Conservation (phyloP, 2,113 vertebrate species). For the Aegithalos caudatus region DNA sequence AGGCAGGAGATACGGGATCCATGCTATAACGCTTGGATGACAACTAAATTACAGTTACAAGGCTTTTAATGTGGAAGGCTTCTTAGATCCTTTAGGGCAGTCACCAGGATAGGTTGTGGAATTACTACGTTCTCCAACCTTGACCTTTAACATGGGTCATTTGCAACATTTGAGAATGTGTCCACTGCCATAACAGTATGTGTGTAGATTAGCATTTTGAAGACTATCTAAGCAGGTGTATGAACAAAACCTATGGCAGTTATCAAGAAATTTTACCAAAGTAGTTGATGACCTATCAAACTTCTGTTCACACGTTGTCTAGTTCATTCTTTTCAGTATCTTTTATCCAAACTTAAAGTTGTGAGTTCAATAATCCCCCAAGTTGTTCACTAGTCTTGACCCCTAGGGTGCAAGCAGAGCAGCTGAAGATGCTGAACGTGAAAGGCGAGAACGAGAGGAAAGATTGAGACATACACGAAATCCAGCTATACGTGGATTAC, state of each 20-base stretch:
- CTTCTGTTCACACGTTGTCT: not conserved
- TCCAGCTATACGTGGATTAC: slow-evolving; percentile 83
- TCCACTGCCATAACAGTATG: not conserved
- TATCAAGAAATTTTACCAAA: not conserved
- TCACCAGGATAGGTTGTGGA: not conserved
- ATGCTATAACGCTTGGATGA: not conserved
- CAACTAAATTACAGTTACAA: not conserved
- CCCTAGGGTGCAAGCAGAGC: slow-evolving; percentile 88
- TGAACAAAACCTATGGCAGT: not conserved
- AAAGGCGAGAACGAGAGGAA: slow-evolving; percentile 91
- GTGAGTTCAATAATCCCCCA: not conserved
- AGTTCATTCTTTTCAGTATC: not conserved
- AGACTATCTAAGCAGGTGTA: not conserved
- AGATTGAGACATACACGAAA: slow-evolving; percentile 88
- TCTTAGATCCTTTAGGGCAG: not conserved
- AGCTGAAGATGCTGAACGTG: slow-evolving; percentile 87
- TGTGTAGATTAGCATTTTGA: not conserved
- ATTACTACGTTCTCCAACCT: not conserved
- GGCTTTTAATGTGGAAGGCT: not conserved
- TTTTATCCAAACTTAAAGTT: not conserved
- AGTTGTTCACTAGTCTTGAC: not conserved
- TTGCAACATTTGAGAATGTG: not conserved
- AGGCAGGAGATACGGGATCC: not conserved
- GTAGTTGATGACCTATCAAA: not conserved
- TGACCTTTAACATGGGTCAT: not conserved